These are phyloP conservation scores for Phoebastria nigripes DNA, from an alignment of 2,797 vertebrate genomes.

Conservation along the genomic window DNA sequence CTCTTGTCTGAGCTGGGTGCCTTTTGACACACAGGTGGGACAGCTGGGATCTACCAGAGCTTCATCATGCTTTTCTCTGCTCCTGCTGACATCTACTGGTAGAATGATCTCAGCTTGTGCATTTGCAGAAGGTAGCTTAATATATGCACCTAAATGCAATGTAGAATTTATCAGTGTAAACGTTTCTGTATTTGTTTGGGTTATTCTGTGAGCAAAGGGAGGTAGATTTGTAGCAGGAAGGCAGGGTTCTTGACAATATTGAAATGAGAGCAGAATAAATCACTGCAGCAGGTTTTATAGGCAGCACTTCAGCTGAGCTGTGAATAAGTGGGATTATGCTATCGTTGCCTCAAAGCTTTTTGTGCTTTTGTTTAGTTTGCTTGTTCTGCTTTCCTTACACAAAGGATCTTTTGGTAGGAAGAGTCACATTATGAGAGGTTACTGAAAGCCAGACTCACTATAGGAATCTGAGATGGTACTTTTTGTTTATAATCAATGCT, in stretches of 20 bases:
- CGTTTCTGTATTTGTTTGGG: background rate
- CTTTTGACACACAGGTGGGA: background rate
- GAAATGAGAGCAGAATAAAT: constrained; percentile 39
- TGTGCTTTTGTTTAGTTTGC: background rate
- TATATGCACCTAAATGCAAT: background rate
- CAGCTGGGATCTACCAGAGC: background rate
- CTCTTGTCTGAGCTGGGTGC: background rate
- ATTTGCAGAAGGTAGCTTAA: background rate
- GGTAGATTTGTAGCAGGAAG: constrained; percentile 35
- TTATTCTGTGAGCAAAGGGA: background rate
- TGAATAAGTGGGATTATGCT: constrained; percentile 26
- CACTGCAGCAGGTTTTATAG: constrained; percentile 13
- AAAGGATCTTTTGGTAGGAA: background rate
- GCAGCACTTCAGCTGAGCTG: constrained; percentile 25
- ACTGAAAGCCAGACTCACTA: background rate
- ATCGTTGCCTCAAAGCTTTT: background rate
- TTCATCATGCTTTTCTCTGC: background rate
- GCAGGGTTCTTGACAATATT: background rate
- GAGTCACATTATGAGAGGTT: background rate
- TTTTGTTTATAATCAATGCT: background rate
- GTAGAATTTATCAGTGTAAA: constrained; percentile 1
- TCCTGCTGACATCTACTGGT: constrained; percentile 54
- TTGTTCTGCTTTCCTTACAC: background rate
- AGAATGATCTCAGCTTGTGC: background rate
- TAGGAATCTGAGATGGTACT: background rate